Conservation (phyloP, 2,113 vertebrate genomes). For the Pteropus alecto region DNA sequence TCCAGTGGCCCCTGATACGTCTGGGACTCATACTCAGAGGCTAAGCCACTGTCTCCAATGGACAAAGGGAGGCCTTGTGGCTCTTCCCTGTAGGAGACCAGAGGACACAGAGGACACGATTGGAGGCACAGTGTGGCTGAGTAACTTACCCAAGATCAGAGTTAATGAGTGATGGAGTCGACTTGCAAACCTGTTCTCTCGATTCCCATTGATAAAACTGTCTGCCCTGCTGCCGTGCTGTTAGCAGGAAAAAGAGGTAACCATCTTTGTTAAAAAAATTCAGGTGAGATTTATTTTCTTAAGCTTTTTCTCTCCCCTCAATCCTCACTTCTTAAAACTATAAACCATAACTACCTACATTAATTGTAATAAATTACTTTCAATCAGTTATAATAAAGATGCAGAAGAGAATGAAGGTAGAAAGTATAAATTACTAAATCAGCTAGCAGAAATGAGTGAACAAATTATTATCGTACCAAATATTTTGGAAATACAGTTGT, state of each 20-base stretch:
- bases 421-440: neutral
- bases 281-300: neutral
- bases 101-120: neutral
- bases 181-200: neutral
- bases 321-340: neutral
- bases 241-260: neutral
- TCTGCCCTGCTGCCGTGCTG: neutral
- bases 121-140: neutral
- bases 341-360: conserved; percentile 2
- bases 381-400: conserved; percentile 16
- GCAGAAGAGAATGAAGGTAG: neutral
- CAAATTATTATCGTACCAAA: neutral
- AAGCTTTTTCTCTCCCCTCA: neutral
- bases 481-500: neutral
- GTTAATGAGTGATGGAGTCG: neutral
- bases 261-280: neutral
- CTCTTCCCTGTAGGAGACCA: neutral
- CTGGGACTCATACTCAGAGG: neutral
- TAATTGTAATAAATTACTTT: conserved; percentile 16
- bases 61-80: neutral
- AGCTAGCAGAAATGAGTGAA: neutral
- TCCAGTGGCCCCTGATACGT: neutral
- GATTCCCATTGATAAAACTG: neutral
- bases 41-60: neutral
- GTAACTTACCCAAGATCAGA: neutral